Base-by-base conservation (phyloP, 2,113 vertebrate species). In the Hippolais icterina region DNA sequence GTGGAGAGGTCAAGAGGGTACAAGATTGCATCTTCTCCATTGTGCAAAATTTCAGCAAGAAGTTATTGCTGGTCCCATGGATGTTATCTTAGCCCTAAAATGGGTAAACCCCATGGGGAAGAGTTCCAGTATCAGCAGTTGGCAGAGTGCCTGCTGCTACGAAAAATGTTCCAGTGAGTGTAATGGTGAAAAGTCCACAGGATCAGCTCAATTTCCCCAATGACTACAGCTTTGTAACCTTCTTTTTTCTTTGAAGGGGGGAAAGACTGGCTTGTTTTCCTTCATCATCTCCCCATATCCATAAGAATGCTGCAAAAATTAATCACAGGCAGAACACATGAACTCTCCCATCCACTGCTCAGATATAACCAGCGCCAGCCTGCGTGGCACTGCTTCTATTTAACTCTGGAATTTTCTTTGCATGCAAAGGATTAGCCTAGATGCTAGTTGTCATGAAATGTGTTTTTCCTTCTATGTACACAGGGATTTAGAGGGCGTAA, bases 401-500 rank as follows among this genome's bases (percentile, higher is more conserved):
- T 82, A 83, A 64, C 63, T 52, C n/a, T 66, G 79, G 82, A 92
- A 83, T 93, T 83, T 90, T 85, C 82, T 89, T 65, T 69, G 83
- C 77, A 60, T 87, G 81, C n/a, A 89, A 71, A 57, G 54, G 12
- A 72, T 79, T 65, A 85, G 41, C 31, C 57, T 91, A 10, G 15
- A 85, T 46, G 42, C 35, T 37, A 50, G 47, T 28, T 80, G 63
- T 52, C 82, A 59, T 57, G 57, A 83, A 65, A 85, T 15, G 20
- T 35, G 10, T 10, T 72, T 89, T 89, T 87, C n/a, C 72, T 87
- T 93, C 53, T 68, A 46, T 11, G 31, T 29, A 60, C 59, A 68
- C 2, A 75, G 18, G 8, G 24, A 31, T 41, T 71, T 76, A 64
- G 15, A 84, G 49, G 7, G 3, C 2, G 2, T 20, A 75, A 42